Evolutionary conservation across 53 echinoderm and acorn worm species (phyloP), one percentile per base, ranked within the genome.

Genomic region (Hippasteria phrygiana): DNA sequence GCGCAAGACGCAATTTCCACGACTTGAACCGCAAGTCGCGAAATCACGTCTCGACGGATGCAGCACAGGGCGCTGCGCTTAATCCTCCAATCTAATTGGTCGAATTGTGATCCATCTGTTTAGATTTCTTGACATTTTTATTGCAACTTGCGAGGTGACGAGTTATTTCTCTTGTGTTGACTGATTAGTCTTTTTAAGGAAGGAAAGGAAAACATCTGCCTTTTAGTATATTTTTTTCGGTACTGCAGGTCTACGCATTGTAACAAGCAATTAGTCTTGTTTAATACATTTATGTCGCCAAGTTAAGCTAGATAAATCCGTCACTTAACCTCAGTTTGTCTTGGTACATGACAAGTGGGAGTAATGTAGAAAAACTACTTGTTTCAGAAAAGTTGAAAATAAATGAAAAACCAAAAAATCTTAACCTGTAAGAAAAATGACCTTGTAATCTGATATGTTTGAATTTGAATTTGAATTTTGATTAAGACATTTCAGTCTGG

Each of bases 41-140:
- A 59, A 53, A 53, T 17, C 35, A 27, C 39, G 79, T 18, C 26
- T n/a, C 5, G 41, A 29, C 41, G 17, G 81, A 63, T 8, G 31
- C 29, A 5, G 14, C 26, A 1, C 20, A 45, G 64, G 63, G 31
- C 81, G 81, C 45, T 50, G 48, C 33, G 79, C 27, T 11, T 24
- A 67, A 67, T 67, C 69, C 67, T 17, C 20, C 67, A 48, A 70
- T 84, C 84, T 51, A 84, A 84, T 84, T 84, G 84, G 84, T 84
- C 70, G 69, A 47, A 35, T 69, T 67, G 20, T 50, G 14, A 6
- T 32, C 69, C 71, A 4, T 67, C 48, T 35, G 42, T 65, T 41
- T 64, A 1, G 62, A 1, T 66, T 84, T 84, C 50, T 84, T 70
- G 67, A 35, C 24, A 50, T 69, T 69, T 69, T 47, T 47, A 50